Evolutionary conservation across 2,888 invertebrate species (phyloP).

Genomic region (Laspeyria flexula): DNA sequence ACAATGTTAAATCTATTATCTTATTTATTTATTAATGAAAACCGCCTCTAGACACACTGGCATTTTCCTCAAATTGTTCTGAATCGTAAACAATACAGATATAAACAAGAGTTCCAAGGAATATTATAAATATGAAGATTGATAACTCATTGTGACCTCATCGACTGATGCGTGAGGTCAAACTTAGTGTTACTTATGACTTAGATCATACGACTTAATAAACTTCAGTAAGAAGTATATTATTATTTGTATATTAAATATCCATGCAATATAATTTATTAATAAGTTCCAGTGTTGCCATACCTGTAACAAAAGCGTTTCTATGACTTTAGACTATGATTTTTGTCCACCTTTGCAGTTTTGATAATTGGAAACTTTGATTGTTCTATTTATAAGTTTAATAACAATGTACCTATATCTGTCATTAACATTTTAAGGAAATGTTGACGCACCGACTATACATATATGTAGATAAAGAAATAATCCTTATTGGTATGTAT

Average conservation of each 20-base stretch:
- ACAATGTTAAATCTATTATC: not conserved
- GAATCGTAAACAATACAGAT: not conserved
- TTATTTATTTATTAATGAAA: slow-evolving; percentile 12
- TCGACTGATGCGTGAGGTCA: slow-evolving; percentile 1
- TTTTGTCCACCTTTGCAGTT: too few species aligned
- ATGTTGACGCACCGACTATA: not conserved
- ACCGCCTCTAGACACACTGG: slow-evolving; percentile 10
- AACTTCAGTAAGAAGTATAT: too few species aligned
- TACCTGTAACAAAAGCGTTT: too few species aligned
- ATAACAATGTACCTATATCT: not conserved
- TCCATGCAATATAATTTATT: too few species aligned
- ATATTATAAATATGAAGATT: slow-evolving; percentile 2
- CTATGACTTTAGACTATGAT: too few species aligned
- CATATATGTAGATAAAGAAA: not conserved
- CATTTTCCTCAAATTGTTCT: slow-evolving; percentile 9
- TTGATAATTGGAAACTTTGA: too few species aligned
- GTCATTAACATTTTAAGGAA: not conserved
- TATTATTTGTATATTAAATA: too few species aligned
- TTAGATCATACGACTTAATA: not conserved
- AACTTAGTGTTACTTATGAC: not conserved
- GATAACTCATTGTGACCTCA: slow-evolving; percentile 3
- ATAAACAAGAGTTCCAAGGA: slow-evolving; percentile 3
- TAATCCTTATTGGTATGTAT: not conserved
- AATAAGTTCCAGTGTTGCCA: too few species aligned
- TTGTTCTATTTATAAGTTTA: too few species aligned